A percentile compares a stretch with the other conserved stretches of the same genome.
Conservation (phyloP, 2,888 invertebrate species). For the Escarpia spicata region DNA sequence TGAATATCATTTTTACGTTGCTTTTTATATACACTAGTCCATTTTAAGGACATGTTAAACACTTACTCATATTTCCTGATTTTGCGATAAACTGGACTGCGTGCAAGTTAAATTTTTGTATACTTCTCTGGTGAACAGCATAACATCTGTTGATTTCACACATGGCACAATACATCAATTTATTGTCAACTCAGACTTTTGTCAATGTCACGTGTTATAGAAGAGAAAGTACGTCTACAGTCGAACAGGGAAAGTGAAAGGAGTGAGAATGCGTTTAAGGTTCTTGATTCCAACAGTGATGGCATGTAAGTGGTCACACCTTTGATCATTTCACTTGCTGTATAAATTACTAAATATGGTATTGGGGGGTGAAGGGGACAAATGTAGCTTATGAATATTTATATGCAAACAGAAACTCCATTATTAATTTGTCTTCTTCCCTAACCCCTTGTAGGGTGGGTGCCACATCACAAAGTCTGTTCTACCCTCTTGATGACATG, state of each 20-base stretch:
- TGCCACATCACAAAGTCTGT: too few species aligned
- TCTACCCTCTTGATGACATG: too few species aligned
- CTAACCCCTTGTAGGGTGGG: too few species aligned
- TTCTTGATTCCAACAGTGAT: constrained; percentile 35
- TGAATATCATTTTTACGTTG: too few species aligned
- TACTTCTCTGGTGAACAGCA: too few species aligned
- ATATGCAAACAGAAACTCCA: not conserved
- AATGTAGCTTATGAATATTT: not conserved
- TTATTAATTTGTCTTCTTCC: not conserved
- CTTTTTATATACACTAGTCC: too few species aligned
- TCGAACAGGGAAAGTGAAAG: constrained; percentile 24
- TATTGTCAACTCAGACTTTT: not conserved
- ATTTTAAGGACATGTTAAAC: too few species aligned
- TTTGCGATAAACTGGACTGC: too few species aligned
- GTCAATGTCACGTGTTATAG: not conserved
- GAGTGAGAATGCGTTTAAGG: constrained; percentile 29
- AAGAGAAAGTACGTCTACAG: not conserved
- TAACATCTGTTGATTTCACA: too few species aligned
- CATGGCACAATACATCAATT: not conserved
- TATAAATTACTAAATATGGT: not conserved
- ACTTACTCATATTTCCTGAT: too few species aligned
- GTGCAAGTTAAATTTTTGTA: too few species aligned
- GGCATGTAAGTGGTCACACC: constrained; percentile 29
- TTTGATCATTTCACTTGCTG: not conserved
- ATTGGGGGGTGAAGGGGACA: not conserved